A percentile compares a stretch with the other conserved stretches of the same genome.
These are phyloP conservation scores for Fragum sueziense DNA, from an alignment of 2,888 invertebrate species.

Conservation along the genomic window DNA sequence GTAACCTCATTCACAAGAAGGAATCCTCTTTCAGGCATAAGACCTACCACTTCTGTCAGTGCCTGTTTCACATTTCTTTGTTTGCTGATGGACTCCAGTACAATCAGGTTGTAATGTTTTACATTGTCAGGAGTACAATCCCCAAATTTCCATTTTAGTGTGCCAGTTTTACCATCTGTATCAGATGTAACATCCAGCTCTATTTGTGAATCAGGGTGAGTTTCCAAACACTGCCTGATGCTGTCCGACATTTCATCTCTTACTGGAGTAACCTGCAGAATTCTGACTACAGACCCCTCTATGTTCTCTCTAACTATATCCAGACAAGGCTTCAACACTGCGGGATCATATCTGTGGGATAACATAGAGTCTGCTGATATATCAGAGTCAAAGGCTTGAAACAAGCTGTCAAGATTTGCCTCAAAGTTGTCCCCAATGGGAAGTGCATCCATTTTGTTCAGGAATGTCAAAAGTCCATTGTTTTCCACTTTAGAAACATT, in stretches of 20 bases:
- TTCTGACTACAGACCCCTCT: conserved; percentile 88
- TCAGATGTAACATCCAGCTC: conserved; percentile 86
- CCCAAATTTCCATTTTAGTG: conserved; percentile 86
- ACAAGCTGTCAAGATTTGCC: conserved; percentile 47
- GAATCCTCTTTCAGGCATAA: conserved; percentile 85
- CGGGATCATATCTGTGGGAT: conserved; percentile 37
- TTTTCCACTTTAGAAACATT: conserved; percentile 17
- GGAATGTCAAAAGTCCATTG: conserved; percentile 47
- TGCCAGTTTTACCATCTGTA: conserved; percentile 83
- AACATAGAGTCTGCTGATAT: conserved; percentile 63
- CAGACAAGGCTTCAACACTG: conserved; percentile 82
- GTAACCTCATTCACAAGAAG: conserved; percentile 82
- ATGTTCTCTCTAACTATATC: conserved; percentile 92
- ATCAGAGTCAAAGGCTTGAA: conserved; percentile 58
- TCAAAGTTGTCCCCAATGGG: conserved; percentile 43
- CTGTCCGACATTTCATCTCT: conserved; percentile 52
- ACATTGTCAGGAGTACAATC: conserved; percentile 81
- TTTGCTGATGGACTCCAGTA: conserved; percentile 62
- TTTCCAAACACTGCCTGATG: conserved; percentile 82
- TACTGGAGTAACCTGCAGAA: conserved; percentile 86
- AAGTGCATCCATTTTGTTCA: conserved; percentile 52
- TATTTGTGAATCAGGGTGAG: conserved; percentile 87
- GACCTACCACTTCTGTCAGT: background rate
- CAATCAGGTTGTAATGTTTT: conserved; percentile 72
- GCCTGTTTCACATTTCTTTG: conserved; percentile 49